Base-by-base conservation (phyloP, 1,140 invertebrate genomes). In the Saccostrea echinata region DNA sequence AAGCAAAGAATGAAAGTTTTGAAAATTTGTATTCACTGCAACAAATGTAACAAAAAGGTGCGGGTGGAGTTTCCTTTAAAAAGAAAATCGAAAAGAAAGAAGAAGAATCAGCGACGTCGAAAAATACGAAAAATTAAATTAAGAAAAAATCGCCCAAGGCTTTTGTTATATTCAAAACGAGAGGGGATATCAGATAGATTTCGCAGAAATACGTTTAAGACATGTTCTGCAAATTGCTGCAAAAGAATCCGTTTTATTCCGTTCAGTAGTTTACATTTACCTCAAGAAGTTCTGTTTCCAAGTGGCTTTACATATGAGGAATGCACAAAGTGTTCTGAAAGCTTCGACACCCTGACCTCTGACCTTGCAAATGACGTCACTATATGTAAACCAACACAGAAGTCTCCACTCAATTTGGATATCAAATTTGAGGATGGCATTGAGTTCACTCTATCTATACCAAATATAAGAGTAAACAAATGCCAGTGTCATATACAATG, bases 401-500 rank as follows among this genome's bases (percentile, higher is more conserved):
- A 76, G 30, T 9, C 24, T 13, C 68, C 68, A 13, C 68, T 76
- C 12, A 76, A 76, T 16, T 16, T 76, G 27, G 13, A 76, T 30
- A 76, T 76, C 24, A 76, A 76, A 30, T 76, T 16, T 16, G 33
- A 76, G 33, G 68, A 76, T 76, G 68, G 68, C 68, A 76, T 76
- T 16, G 27, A 76, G 13, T 76, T 76, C 27, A 76, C 24, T 76
- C 30, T 76, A 30, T 12, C 68, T 33, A 76, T 76, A 76, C 68
- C 68, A 12, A 76, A 76, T 27, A 27, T 27, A 16, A 76, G 30
- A 76, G 68, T 76, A 16, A 76, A 16, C 68, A 33, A 27, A 33
- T 76, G 68, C 16, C 68, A 76, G 30, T 76, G 68, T 33, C 68
- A 76, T 76, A 76, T 76, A 76, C 68, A 76, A 33, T 76, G 30